Percentiles rank a stretch among this genome's conserved stretches.
Evolutionary conservation across 2,797 vertebrate species (phyloP).

Genomic region (Holocentrus rufus): DNA sequence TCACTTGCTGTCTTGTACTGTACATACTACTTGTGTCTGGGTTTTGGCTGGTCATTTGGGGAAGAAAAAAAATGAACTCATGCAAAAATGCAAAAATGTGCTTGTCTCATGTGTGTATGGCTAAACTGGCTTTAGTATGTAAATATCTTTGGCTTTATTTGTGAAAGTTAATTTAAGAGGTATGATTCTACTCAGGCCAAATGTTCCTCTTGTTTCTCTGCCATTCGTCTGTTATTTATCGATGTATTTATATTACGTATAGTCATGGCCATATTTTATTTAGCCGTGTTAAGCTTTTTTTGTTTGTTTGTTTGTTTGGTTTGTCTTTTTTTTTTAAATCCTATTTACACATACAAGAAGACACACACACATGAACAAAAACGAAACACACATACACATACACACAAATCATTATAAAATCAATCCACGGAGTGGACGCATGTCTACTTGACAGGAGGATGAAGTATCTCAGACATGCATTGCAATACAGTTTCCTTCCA

Average conservation of each 20-base stretch:
- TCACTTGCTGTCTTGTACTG: conserved; percentile 30
- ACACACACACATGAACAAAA: conserved; percentile 40
- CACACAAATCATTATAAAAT: background rate
- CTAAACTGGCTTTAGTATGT: conserved; percentile 77
- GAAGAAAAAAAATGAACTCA: conserved; percentile 48
- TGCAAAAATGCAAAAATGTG: conserved; percentile 27
- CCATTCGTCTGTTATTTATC: conserved; percentile 78
- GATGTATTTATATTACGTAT: conserved; percentile 79
- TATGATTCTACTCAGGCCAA: conserved; percentile 77
- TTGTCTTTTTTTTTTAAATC: conserved; percentile 32
- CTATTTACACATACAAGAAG: conserved; percentile 42
- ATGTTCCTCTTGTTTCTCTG: conserved; percentile 67
- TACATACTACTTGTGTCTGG: conserved; percentile 32
- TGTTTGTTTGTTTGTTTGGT: conserved; percentile 18
- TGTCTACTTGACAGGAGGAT: conserved; percentile 42
- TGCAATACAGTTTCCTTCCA: conserved; percentile 49
- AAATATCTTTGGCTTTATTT: conserved; percentile 83
- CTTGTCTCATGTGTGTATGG: conserved; percentile 55
- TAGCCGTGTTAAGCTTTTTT: conserved; percentile 48
- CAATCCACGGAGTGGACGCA: conserved; percentile 19
- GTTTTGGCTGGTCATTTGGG: conserved; percentile 52
- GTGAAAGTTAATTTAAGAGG: conserved; percentile 80
- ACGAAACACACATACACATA: background rate
- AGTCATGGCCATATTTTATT: conserved; percentile 63
- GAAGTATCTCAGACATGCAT: conserved; percentile 46